Percentiles rank a stretch among this genome's conserved stretches.
These are phyloP conservation scores for Cenopis cana DNA, from an alignment of 2,888 invertebrate species.

Conservation along the genomic window DNA sequence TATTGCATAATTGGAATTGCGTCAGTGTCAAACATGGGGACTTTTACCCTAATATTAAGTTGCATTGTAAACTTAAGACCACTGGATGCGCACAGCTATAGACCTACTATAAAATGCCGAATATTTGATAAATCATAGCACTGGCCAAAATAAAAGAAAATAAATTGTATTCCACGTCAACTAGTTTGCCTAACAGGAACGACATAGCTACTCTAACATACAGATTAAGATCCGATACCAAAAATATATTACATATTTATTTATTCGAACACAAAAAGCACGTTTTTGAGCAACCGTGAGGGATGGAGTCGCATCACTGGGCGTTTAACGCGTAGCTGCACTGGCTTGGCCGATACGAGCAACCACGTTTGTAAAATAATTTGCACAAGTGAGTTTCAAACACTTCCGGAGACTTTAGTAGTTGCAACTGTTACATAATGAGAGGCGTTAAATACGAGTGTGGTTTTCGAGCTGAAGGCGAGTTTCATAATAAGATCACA, in stretches of 20 bases:
- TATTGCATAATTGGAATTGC: too few relatives aligned
- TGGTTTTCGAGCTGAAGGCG: too few relatives aligned
- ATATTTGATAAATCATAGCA: slow-evolving; percentile 21
- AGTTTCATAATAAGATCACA: too few relatives aligned
- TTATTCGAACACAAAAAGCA: slow-evolving; percentile 30
- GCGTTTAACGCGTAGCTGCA: slow-evolving; percentile 38
- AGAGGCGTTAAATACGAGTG: too few relatives aligned
- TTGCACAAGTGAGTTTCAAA: too few relatives aligned
- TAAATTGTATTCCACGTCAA: background rate
- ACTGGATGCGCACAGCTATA: slow-evolving; percentile 23
- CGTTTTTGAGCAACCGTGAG: slow-evolving; percentile 44
- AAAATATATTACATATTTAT: slow-evolving; percentile 18
- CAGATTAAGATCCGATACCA: slow-evolving; percentile 6
- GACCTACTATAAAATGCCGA: slow-evolving; percentile 20
- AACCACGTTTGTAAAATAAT: background rate
- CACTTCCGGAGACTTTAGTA: too few relatives aligned
- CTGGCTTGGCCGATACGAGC: slow-evolving; percentile 22
- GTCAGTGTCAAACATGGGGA: too few relatives aligned
- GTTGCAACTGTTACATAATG: too few relatives aligned
- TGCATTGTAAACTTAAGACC: background rate
- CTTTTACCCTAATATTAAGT: background rate
- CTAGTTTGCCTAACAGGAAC: slow-evolving; percentile 17
- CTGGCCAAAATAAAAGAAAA: slow-evolving; percentile 13
- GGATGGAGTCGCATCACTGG: slow-evolving; percentile 45
- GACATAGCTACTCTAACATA: slow-evolving; percentile 24